These are phyloP conservation scores for Lanius collurio DNA, from an alignment of 2,113 vertebrate species.

Conservation along the genomic window DNA sequence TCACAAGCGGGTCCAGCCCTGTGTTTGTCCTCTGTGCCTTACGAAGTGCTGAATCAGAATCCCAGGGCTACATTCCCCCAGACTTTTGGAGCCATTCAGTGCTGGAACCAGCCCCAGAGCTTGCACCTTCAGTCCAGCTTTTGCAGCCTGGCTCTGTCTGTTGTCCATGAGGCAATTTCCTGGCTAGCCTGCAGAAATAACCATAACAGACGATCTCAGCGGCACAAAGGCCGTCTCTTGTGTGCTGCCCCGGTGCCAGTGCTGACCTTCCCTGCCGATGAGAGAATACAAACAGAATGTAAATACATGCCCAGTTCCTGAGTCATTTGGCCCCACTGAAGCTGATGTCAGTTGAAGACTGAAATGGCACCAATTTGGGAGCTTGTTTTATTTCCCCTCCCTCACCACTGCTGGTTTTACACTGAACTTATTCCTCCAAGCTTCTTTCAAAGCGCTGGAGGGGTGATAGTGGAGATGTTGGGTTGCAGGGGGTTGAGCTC, in stretches of 20 bases:
- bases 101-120: background rate
- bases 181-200: slow-evolving; percentile 53
- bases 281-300: slow-evolving; percentile 58
- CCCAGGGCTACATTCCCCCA: background rate
- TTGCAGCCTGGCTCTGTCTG: slow-evolving; percentile 6
- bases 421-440: rapidly evolving
- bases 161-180: slow-evolving; percentile 60
- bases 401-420: background rate
- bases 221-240: slow-evolving; percentile 50
- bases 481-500: background rate
- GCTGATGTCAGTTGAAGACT: slow-evolving; percentile 29
- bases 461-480: background rate
- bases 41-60: slow-evolving; percentile 42
- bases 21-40: background rate
- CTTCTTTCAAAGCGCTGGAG: background rate
- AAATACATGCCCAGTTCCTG: slow-evolving; percentile 55
- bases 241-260: slow-evolving; percentile 17
- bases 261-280: slow-evolving; percentile 4
- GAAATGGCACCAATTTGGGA: background rate
- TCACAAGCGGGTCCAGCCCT: background rate
- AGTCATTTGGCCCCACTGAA: background rate
- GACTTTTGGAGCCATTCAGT: slow-evolving; percentile 15
- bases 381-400: background rate
- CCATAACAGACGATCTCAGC: slow-evolving; percentile 51
- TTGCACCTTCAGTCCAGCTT: background rate